Conservation (phyloP, 2,797 vertebrate species). For the Aldrovandia affinis region DNA sequence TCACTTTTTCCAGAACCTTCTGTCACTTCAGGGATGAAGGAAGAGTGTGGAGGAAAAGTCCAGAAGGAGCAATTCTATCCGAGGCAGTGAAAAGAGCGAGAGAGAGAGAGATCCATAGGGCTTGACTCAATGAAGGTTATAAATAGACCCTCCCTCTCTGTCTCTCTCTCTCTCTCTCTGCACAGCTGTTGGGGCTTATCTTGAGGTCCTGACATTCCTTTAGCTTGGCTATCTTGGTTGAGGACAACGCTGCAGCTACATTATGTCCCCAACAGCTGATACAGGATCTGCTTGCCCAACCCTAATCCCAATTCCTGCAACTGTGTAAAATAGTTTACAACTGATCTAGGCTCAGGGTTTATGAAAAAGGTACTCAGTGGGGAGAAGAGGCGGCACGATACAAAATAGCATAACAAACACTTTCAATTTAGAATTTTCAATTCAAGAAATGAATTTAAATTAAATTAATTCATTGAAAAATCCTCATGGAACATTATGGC, state of each 20-base stretch:
- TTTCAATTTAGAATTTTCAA: too few species aligned
- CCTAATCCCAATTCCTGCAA: neutral
- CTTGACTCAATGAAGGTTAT: conserved; percentile 63
- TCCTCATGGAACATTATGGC: too few species aligned
- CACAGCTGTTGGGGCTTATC: conserved; percentile 77
- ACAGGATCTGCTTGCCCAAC: neutral
- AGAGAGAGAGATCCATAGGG: conserved; percentile 27
- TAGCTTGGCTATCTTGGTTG: neutral
- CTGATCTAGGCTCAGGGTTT: conserved; percentile 1
- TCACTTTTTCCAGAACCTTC: conserved; percentile 63
- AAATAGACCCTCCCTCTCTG: conserved; percentile 65
- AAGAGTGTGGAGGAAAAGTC: conserved; percentile 44
- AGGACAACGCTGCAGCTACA: neutral
- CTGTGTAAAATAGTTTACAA: neutral
- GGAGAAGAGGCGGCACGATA: neutral
- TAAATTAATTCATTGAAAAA: too few species aligned
- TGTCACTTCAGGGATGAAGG: conserved; percentile 11
- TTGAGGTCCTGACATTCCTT: conserved; percentile 49
- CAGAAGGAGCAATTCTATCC: conserved; percentile 42
- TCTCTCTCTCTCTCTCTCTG: conserved; percentile 38
- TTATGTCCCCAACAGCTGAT: neutral
- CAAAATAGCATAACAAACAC: neutral
- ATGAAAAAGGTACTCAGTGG: neutral
- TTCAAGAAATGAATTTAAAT: too few species aligned
- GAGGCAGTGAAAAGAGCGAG: conserved; percentile 8